Evolutionary conservation across 2,888 invertebrate genomes (phyloP).

Genomic region (Pilophorus perplexus): DNA sequence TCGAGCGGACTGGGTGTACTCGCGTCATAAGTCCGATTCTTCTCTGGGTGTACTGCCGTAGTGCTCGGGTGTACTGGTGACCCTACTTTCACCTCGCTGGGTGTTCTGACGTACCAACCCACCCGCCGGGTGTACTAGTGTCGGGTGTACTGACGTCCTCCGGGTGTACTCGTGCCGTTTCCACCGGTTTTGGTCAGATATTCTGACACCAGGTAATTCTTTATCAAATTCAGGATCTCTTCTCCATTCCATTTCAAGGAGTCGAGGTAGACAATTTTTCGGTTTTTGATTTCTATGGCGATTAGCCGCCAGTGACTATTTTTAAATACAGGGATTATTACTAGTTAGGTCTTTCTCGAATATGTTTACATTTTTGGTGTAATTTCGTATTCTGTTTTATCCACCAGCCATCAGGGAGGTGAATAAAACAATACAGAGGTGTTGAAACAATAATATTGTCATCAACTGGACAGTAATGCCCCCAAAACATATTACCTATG

Average conservation of each 20-base stretch:
- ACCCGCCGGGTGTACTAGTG: too few species aligned
- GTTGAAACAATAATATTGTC: slow-evolving; percentile 24
- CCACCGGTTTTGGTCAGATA: background rate
- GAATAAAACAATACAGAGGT: slow-evolving; percentile 13
- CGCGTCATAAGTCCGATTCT: too few species aligned
- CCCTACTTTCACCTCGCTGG: too few species aligned
- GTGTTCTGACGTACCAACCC: too few species aligned
- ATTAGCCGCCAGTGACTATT: slow-evolving; percentile 11
- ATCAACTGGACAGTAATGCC: too few species aligned
- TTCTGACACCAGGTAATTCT: slow-evolving; percentile 3
- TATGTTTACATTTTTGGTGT: slow-evolving; percentile 2
- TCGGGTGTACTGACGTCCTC: too few species aligned
- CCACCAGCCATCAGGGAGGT: background rate
- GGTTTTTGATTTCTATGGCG: background rate
- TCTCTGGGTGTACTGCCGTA: too few species aligned
- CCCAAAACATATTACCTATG: too few species aligned
- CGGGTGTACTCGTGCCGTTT: too few species aligned
- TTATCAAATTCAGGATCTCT: background rate
- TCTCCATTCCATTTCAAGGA: background rate
- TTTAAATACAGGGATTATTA: slow-evolving; percentile 16
- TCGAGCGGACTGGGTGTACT: too few species aligned
- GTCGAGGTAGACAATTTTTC: slow-evolving; percentile 13
- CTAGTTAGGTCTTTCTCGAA: slow-evolving; percentile 18
- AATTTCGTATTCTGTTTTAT: slow-evolving; percentile 9
- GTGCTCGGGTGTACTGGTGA: too few species aligned